These are phyloP conservation scores for Dinomys branickii DNA, from an alignment of 2,113 vertebrate genomes.

Conservation along the genomic window DNA sequence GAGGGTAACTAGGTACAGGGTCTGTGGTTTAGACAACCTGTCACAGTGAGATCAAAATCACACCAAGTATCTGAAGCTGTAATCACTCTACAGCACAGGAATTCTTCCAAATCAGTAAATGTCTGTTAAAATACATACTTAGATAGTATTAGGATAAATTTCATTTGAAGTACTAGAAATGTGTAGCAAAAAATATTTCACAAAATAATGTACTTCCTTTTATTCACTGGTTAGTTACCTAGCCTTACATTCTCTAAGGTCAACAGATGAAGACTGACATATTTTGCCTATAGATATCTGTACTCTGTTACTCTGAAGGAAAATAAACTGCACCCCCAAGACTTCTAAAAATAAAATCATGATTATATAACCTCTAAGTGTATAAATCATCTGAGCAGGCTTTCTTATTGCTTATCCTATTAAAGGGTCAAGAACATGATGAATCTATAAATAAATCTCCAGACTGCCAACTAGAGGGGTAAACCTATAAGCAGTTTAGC, in stretches of 20 bases:
- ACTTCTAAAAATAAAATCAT: not conserved
- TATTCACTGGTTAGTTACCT: not conserved
- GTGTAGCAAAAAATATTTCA: not conserved
- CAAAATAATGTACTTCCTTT: not conserved
- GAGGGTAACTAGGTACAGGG: not conserved
- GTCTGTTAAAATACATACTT: not conserved
- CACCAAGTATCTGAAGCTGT: not conserved
- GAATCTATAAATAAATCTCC: constrained; percentile 70
- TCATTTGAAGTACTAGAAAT: constrained; percentile 20
- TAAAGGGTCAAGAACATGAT: constrained; percentile 59
- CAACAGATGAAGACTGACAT: not conserved
- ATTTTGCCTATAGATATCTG: not conserved
- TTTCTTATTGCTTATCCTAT: constrained; percentile 35
- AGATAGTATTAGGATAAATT: constrained; percentile 20
- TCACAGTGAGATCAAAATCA: not conserved
- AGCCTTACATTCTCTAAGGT: not conserved
- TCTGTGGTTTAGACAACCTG: not conserved
- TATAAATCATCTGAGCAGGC: not conserved
- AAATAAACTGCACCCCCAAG: not conserved
- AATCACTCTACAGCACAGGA: no score
- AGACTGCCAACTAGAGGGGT: not conserved
- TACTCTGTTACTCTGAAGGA: not conserved
- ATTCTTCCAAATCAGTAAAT: not conserved
- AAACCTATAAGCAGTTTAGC: constrained; percentile 44
- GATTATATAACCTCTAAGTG: not conserved